Evolutionary conservation across 2,797 vertebrate species (phyloP).

Genomic region (Vireo griseus): DNA sequence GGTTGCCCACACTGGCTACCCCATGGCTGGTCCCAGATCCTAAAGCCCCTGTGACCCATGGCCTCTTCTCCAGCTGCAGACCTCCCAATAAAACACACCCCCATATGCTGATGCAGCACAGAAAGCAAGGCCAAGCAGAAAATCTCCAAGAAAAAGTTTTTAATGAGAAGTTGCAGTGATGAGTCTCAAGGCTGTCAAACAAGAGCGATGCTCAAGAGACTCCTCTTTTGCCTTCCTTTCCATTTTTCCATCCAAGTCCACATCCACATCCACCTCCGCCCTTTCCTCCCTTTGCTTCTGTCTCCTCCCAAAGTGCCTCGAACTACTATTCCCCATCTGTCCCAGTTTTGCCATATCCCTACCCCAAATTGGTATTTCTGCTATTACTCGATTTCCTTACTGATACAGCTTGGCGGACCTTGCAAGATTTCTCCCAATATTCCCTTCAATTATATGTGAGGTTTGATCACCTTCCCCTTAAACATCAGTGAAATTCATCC

Average conservation of each 20-base stretch:
- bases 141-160: background rate
- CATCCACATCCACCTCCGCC: no score
- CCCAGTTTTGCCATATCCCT: background rate
- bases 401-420: background rate
- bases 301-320: background rate
- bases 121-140: background rate
- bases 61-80: background rate
- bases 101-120: background rate
- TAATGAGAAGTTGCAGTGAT: background rate
- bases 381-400: background rate
- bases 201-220: background rate
- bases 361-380: background rate
- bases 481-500: background rate
- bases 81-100: background rate
- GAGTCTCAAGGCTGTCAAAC: background rate
- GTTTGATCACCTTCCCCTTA: background rate
- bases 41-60: fast-evolving
- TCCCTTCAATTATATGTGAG: background rate
- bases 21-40: background rate
- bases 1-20: background rate
- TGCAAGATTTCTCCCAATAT: background rate
- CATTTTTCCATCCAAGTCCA: background rate
- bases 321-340: background rate
- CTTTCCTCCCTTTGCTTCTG: background rate
- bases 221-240: background rate